Conservation (phyloP, 2,797 vertebrate species). For the Pteropus rufus region DNA sequence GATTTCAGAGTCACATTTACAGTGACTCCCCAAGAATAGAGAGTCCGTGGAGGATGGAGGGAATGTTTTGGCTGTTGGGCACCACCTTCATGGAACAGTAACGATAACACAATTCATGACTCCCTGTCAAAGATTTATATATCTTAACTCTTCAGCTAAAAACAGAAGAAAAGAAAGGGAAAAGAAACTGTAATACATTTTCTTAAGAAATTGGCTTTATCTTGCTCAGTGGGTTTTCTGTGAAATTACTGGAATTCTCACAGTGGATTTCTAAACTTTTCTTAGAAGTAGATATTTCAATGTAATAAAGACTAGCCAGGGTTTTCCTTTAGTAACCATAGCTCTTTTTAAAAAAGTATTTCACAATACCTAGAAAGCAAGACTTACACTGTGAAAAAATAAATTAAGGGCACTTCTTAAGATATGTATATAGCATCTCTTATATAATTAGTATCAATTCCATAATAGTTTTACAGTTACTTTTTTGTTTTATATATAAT, state of each 20-base stretch:
- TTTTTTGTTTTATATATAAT: neutral
- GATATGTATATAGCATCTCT: neutral
- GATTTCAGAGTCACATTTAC: slow-evolving; percentile 37
- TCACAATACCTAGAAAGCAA: neutral
- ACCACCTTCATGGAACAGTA: neutral
- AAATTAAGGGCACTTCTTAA: neutral
- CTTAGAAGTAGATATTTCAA: neutral
- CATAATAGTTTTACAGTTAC: neutral
- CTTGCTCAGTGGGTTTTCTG: neutral
- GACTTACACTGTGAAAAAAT: neutral
- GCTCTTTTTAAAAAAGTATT: neutral
- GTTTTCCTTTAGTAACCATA: neutral
- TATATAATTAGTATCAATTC: neutral
- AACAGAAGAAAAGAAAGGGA: no score
- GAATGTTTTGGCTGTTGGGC: neutral
- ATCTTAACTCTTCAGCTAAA: neutral
- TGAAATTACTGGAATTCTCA: neutral
- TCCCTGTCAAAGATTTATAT: neutral
- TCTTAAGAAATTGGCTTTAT: neutral
- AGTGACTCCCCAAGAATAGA: neutral
- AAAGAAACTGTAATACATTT: neutral
- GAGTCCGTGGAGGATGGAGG: neutral
- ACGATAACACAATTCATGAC: neutral
- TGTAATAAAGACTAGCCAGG: neutral
- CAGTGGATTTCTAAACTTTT: neutral